Conservation (phyloP, 2,113 vertebrate species). For the Nyctereutes procyonoides region DNA sequence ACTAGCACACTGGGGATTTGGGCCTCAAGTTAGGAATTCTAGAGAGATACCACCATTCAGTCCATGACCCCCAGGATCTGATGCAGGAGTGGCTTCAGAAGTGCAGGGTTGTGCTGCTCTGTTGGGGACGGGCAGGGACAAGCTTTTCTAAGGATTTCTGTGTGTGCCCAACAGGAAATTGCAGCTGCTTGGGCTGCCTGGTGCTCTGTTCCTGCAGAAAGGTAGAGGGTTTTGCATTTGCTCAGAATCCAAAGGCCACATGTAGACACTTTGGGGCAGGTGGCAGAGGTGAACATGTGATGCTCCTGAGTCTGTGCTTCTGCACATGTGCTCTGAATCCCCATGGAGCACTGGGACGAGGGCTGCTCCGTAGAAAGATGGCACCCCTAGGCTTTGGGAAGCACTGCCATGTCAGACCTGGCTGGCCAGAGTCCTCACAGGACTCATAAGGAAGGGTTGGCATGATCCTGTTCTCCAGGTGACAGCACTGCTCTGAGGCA, state of each 20-base stretch:
- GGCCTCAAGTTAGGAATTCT: neutral
- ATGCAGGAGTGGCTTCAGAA: neutral
- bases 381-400: neutral
- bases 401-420: no score
- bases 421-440: neutral
- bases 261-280: neutral
- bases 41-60: no score
- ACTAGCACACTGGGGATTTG: neutral
- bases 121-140: neutral
- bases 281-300: accelerated
- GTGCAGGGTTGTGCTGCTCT: neutral
- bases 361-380: neutral
- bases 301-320: neutral
- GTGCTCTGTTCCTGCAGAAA: neutral
- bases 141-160: neutral
- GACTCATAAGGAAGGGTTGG: neutral
- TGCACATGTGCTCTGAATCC: no score
- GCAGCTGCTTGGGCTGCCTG: accelerated
- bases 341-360: accelerated
- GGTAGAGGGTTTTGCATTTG: neutral
- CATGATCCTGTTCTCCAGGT: neutral
- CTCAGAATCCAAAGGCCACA: neutral
- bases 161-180: neutral
- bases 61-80: no score
- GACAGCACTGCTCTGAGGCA: neutral